Conservation (phyloP, 2,113 vertebrate genomes). For the Ancistrus triradiatus region DNA sequence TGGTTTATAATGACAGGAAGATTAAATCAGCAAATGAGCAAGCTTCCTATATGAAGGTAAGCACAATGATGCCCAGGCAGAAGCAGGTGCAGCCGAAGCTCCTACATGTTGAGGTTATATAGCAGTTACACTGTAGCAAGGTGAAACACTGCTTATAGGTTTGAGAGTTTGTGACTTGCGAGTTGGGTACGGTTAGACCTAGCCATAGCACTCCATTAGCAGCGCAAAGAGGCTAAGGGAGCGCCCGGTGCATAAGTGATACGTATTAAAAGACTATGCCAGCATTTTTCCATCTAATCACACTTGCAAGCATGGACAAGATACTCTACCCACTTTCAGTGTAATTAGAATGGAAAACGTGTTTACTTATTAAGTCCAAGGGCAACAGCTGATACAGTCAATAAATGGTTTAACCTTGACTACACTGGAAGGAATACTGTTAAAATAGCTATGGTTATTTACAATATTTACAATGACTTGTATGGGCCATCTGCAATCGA, state of each 20-base stretch:
- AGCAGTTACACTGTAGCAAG: conserved; percentile 46
- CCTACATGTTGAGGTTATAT: neutral
- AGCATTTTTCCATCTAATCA: neutral
- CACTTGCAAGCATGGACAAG: no score
- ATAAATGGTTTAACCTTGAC: no score
- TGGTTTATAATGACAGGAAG: neutral
- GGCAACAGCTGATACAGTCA: no score
- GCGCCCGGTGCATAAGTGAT: no score
- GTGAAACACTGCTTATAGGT: conserved; percentile 50
- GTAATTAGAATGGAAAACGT: no score
- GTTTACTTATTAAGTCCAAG: no score
- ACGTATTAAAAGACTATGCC: neutral
- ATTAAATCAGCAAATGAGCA: neutral
- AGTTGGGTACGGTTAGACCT: neutral
- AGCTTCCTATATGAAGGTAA: conserved; percentile 6
- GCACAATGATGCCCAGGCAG: conserved; percentile 69
- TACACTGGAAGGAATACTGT: no score
- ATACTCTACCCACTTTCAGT: no score
- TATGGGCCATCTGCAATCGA: no score
- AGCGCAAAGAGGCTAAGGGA: neutral
- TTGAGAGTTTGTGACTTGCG: conserved; percentile 57
- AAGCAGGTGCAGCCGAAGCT: conserved; percentile 56
- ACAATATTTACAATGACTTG: no score
- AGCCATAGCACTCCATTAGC: neutral
- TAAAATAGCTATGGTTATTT: no score